These are phyloP conservation scores for Selenia dentaria DNA, from an alignment of 2,888 invertebrate genomes.

Conservation along the genomic window DNA sequence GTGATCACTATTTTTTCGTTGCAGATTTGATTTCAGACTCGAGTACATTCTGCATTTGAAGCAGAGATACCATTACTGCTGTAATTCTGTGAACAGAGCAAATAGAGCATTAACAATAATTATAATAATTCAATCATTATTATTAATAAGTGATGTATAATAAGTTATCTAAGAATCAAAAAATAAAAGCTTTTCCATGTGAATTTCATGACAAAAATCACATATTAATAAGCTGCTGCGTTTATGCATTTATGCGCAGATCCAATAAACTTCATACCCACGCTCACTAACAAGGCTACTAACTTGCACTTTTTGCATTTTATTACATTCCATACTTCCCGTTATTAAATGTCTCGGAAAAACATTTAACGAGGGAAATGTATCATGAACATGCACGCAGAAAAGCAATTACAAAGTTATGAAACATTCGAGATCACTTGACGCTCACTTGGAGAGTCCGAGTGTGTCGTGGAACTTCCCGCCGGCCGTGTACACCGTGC, in stretches of 20 bases:
- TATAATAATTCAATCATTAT: too few relatives aligned
- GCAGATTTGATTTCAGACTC: too few relatives aligned
- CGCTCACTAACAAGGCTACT: slow-evolving; percentile 22
- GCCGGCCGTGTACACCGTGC: slow-evolving; percentile 12
- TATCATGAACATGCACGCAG: slow-evolving; percentile 24
- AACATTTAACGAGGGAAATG: slow-evolving; percentile 30
- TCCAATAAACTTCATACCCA: slow-evolving; percentile 10
- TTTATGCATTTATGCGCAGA: background rate
- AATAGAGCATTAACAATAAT: too few relatives aligned
- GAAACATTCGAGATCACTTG: slow-evolving; percentile 49
- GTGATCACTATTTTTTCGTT: too few relatives aligned
- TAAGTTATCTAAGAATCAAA: too few relatives aligned
- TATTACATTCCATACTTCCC: slow-evolving; percentile 27
- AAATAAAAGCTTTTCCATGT: too few relatives aligned
- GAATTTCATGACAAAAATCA: too few relatives aligned
- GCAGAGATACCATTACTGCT: too few relatives aligned
- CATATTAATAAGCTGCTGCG: too few relatives aligned
- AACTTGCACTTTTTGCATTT: slow-evolving; percentile 29
- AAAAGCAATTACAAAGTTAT: slow-evolving; percentile 60
- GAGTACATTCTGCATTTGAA: too few relatives aligned
- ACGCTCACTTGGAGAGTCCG: slow-evolving; percentile 44
- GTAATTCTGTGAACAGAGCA: too few relatives aligned
- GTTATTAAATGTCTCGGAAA: slow-evolving; percentile 29
- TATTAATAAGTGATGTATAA: too few relatives aligned
- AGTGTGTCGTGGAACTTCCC: slow-evolving; percentile 50